Evolutionary conservation across 2,797 vertebrate genomes (phyloP), one percentile per base, ranked within the genome.

Genomic region (Margarornis squamiger): DNA sequence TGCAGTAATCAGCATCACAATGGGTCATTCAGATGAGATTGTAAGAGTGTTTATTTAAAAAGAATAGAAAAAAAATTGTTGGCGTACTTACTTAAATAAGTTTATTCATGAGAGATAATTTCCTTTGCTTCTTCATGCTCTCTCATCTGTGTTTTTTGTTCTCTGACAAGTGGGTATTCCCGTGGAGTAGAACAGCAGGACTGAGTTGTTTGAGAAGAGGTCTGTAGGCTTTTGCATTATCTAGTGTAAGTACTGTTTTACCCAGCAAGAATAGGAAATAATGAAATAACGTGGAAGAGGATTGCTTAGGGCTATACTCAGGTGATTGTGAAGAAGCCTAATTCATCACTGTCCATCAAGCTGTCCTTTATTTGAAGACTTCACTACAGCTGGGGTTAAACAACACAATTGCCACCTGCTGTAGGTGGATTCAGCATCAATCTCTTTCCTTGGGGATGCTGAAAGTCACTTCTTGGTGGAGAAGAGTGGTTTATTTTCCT

Each of bases 81-180:
- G 12, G 38, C 2, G 0, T 61, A 5, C 36, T 87, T 75, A 29
- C 0, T 1, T 46, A n/a, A 80, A 29, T 75, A 39, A 27, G 14
- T 72, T 84, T 83, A 51, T 82, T 92, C 39, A 43, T 12, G 16
- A n/a, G 24, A 66, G 45, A 46, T 19, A 24, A 65, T 68, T 74
- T 68, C 20, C 13, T 72, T 72, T 82, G 10, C 21, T 70, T 51
- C 51, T 52, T 62, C 14, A 3, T 62, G 24, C 14, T 73, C 12
- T 91, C 52, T 77, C 5, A 2, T 14, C 9, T 54, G 1, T 63
- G 15, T 68, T 66, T 57, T 66, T 59, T 72, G 16, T 84, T 83
- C 27, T 55, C 27, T 74, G 41, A 13, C 32, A 70, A 67, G 38
- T 0, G 5, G 21, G 1, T 71, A 8, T 57, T 71, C 10, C 36